Percentiles rank a stretch among this genome's conserved stretches.
These are phyloP conservation scores for Acanthurus lineatus DNA, from an alignment of 2,797 vertebrate species.

Conservation along the genomic window DNA sequence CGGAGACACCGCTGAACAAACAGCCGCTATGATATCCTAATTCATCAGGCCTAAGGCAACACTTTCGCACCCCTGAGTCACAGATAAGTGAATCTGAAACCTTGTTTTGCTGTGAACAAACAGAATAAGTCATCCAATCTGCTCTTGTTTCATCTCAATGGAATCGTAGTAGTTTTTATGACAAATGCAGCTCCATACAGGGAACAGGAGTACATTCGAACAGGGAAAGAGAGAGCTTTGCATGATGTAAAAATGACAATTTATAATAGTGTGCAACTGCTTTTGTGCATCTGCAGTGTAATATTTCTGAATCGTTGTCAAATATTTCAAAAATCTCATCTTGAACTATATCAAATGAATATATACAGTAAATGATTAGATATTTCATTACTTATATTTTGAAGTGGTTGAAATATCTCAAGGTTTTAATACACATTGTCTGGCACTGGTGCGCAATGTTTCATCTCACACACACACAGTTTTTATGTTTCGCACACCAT, in stretches of 20 bases:
- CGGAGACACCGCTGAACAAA: slow-evolving; percentile 48
- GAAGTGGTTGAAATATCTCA: too few species aligned
- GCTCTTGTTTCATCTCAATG: slow-evolving; percentile 60
- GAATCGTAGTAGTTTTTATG: slow-evolving; percentile 56
- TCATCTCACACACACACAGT: slow-evolving; percentile 16
- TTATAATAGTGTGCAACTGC: slow-evolving; percentile 28
- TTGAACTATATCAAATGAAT: too few species aligned
- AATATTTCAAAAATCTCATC: too few species aligned
- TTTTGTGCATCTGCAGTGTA: slow-evolving; percentile 6
- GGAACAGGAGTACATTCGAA: slow-evolving; percentile 39
- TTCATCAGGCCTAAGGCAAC: slow-evolving; percentile 65
- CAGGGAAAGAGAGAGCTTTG: slow-evolving; percentile 40
- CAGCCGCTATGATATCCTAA: slow-evolving; percentile 47
- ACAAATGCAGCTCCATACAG: slow-evolving; percentile 54
- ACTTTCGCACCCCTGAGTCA: slow-evolving; percentile 63
- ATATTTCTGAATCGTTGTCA: background rate
- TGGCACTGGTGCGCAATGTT: slow-evolving; percentile 33
- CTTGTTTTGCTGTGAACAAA: slow-evolving; percentile 68
- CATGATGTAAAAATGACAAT: slow-evolving; percentile 35
- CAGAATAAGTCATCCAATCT: slow-evolving; percentile 69
- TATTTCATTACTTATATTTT: too few species aligned
- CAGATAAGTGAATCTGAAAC: slow-evolving; percentile 66
- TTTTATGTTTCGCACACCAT: background rate
- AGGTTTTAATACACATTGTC: slow-evolving; percentile 18
- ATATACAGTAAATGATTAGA: too few species aligned